phyloP scores from a whole-genome alignment of 2,113 vertebrate species.

The Festucalex cinctus region DNA sequence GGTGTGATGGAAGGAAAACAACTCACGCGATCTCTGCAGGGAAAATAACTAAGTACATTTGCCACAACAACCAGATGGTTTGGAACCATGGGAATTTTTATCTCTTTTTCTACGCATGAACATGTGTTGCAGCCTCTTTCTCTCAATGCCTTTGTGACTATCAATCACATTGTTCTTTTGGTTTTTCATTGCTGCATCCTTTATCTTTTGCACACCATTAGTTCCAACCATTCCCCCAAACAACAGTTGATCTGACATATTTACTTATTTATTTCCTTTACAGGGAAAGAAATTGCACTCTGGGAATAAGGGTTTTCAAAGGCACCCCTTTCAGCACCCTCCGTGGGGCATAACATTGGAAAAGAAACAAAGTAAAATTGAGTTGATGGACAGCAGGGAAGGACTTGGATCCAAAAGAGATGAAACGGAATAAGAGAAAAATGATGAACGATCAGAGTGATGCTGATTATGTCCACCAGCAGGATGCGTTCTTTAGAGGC shows the following conservation, averaged over 20 bases:
- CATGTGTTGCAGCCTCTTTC: constrained; percentile 7
- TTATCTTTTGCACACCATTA: constrained; percentile 15
- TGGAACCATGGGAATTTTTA: constrained; percentile 19
- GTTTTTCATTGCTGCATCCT: constrained; percentile 20
- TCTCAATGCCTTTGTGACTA: constrained; percentile 9
- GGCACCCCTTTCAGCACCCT: constrained; percentile 17
- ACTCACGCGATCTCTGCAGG: constrained; percentile 7
- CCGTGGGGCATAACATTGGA: neutral
- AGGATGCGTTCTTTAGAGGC: neutral
- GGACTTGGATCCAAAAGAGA: constrained; percentile 1
- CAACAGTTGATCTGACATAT: constrained; percentile 34
- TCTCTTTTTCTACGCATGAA: constrained; percentile 15
- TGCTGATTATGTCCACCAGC: neutral
- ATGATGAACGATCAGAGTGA: constrained; percentile 2
- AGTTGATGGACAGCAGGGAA: constrained; percentile 3
- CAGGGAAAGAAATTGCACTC: constrained; percentile 19
- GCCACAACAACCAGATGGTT: constrained; percentile 44
- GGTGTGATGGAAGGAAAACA: constrained; percentile 5
- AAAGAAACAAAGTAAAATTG: neutral
- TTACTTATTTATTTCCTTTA: constrained; percentile 2
- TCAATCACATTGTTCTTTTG: constrained; percentile 18
- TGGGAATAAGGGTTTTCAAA: constrained; percentile 46
- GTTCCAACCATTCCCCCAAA: constrained; percentile 18
- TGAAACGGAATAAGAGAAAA: neutral
- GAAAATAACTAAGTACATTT: constrained; percentile 19